Evolutionary conservation across 2,888 invertebrate genomes (phyloP), one percentile per base, ranked within the genome.

Genomic region (Auanema sp.): DNA sequence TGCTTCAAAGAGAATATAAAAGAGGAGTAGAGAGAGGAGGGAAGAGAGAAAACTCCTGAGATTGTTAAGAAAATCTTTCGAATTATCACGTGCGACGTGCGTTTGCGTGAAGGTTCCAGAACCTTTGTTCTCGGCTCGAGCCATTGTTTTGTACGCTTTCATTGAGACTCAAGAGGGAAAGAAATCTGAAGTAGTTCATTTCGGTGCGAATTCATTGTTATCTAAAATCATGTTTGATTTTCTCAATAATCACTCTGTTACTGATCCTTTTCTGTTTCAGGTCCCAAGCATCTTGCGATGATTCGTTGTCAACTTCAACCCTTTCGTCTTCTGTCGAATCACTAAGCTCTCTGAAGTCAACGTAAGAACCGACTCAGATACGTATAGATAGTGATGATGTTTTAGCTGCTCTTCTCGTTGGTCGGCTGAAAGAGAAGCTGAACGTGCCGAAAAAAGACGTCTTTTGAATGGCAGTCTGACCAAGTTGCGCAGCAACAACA

Each of bases 381-480:
- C 33, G 11, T 23, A 10, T 14, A 33, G 40, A 40, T 18, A 52
- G n/a, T 52, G 24, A n/a, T 24, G 5, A 2, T 54, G 16, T 58
- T 70, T 24, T 60, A 74, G 73, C 64, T 74, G 70, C 58, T 76
- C 76, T 44, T 66, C 71, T 52, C 71, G 76, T 64, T 74, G 74
- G 49, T 66, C 67, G 53, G 71, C 67, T 47, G 76, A 74, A 67
- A 66, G 76, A 42, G 73, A 76, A 60, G 51, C 58, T 24, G 76
- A 76, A 58, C 69, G 74, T 8, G 66, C 65, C 10, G 66, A 73
- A 53, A 66, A 72, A 52, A 69, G 71, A 25, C 69, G 69, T 24
- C 64, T 76, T 24, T 66, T 76, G 50, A 69, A 76, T 60, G 47
- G 66, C 33, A 67, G 69, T 55, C 56, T 74, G 55, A 60, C 66